Evolutionary conservation across 2,797 vertebrate species (phyloP), one percentile per base, ranked within the genome.

Genomic region (Amphiprion clarkii): DNA sequence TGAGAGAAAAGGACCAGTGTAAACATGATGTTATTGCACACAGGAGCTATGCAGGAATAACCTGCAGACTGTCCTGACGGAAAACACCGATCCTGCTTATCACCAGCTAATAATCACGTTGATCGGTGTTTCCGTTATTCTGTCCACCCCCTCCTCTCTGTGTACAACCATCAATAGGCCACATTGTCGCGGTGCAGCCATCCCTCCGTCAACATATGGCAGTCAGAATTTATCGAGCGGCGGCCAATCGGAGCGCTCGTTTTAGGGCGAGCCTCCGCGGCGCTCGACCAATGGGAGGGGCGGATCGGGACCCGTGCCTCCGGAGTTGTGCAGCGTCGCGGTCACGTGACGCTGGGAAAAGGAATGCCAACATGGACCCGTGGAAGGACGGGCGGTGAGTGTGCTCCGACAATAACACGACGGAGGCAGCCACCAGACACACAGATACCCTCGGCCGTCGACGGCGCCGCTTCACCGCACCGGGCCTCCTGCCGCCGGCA

Each of bases 351-450:
- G 76, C 75, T 68, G 67, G 86, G 82, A 82, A 73, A 74, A 87
- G 87, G 92, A 95, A 93, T 91, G 93, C 92, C 95, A 92, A 95
- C 94, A 94, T 94, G 94, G 95, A 95, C 81, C 93, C 92, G 92
- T 92, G 90, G 92, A 93, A 95, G 93, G 94, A 94, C 93, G 92
- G 90, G 90, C 85, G 59, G 77, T 71, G 82, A 87, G 71, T 2
- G 86, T 36, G 88, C 76, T 21, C 29, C 86, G 78, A 76, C 87
- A 86, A 88, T 93, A 94, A 93, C 84, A 92, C 87, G 81, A 92
- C 88, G 85, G 66, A 78, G 76, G 62, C 46, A 14, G 23, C 5
- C 12, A 5, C 23, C 4, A 7, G 25, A 14, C 16, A 60, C 49
- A 60, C 53, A 54, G 25, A 65, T 1, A 39, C 0, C 0, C 1